These are phyloP conservation scores for Rhingia campestris DNA, from an alignment of 2,888 invertebrate genomes.

Conservation along the genomic window DNA sequence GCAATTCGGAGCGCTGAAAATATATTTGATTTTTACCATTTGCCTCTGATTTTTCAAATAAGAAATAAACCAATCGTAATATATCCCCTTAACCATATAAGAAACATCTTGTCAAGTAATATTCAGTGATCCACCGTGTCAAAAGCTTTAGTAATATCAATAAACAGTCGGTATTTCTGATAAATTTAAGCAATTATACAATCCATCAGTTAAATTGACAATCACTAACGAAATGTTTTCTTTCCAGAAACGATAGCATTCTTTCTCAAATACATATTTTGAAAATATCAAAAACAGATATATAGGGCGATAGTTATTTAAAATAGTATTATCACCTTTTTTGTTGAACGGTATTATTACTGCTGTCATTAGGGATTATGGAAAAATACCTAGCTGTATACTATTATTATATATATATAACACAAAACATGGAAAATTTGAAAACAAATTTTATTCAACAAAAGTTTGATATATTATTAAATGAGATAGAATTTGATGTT, in stretches of 20 bases:
- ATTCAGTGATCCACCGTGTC: no score
- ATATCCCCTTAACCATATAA: no score
- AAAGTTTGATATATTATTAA: not conserved
- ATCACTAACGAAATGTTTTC: not conserved
- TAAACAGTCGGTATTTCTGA: no score
- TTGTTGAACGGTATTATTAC: not conserved
- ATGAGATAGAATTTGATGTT: not conserved
- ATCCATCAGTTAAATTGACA: no score
- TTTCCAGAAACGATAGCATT: not conserved
- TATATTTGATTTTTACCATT: no score
- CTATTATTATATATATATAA: slow-evolving; percentile 1
- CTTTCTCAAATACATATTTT: not conserved
- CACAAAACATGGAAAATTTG: slow-evolving; percentile 7
- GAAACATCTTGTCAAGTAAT: no score
- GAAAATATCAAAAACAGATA: not conserved
- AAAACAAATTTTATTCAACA: slow-evolving; percentile 5
- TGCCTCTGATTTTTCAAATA: no score
- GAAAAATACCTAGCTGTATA: not conserved
- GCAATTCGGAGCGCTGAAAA: no score
- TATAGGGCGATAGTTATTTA: slow-evolving; percentile 2
- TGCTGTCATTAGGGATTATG: not conserved
- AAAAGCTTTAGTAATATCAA: no score
- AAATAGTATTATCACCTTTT: not conserved
- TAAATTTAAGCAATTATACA: no score
- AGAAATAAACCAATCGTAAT: no score